These are phyloP conservation scores for Sebastes hopkinsi DNA, from an alignment of 2,797 vertebrate genomes.

Conservation along the genomic window DNA sequence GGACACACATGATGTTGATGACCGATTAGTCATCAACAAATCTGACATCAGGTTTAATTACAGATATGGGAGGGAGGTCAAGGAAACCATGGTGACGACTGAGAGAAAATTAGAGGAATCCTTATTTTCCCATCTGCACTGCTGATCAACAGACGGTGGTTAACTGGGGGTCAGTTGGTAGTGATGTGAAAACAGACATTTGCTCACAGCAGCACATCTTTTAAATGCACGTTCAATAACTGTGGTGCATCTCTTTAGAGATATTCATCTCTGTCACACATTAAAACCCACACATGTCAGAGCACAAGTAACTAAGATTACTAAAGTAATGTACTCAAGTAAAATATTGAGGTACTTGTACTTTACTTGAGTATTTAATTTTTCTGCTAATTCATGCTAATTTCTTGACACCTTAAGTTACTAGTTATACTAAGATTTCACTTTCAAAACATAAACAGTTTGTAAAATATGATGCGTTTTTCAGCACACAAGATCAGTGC, in stretches of 20 bases:
- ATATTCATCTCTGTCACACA: neutral
- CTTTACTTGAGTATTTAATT: neutral
- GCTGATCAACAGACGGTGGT: conserved; percentile 24
- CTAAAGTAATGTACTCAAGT: neutral
- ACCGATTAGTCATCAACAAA: conserved; percentile 18
- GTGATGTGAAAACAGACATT: conserved; percentile 6
- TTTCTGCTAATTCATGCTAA: too few species aligned
- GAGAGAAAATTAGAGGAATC: neutral
- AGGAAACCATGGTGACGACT: conserved; percentile 18
- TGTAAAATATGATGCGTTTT: neutral
- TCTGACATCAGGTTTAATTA: conserved; percentile 19
- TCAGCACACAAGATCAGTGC: neutral
- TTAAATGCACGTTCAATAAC: neutral
- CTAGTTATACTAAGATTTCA: neutral
- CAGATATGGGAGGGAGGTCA: conserved; percentile 37
- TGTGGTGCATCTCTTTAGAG: neutral
- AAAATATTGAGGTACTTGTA: neutral
- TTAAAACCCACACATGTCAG: neutral
- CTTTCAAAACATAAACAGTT: neutral
- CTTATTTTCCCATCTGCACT: neutral
- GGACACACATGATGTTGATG: neutral
- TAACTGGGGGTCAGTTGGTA: conserved; percentile 30
- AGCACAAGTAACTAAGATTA: neutral
- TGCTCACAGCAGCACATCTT: conserved; percentile 6
- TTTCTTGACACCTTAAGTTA: neutral